Percentiles rank a stretch among this genome's conserved stretches.
Conservation (phyloP, 2,888 invertebrate species). For the Drosophila pseudotakahashii region DNA sequence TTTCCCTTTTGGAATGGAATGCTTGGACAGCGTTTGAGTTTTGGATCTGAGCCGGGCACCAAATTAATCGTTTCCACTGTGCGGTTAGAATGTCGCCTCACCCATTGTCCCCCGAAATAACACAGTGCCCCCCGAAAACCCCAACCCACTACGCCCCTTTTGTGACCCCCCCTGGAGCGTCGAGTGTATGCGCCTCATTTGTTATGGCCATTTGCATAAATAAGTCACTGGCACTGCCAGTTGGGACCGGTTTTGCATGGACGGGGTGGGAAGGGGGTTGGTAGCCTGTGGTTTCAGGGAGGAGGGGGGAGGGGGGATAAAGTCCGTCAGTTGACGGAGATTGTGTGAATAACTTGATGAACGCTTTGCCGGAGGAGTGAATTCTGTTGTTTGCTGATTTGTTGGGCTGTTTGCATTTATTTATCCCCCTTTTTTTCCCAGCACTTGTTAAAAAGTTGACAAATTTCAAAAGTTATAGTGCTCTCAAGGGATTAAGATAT, state of each 20-base stretch:
- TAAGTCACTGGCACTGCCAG: conserved; percentile 72
- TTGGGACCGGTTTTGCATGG: conserved; percentile 47
- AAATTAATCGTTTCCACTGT: conserved; percentile 77
- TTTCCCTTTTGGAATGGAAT: conserved; percentile 34
- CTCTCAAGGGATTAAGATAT: conserved; percentile 18
- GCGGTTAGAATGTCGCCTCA: conserved; percentile 51
- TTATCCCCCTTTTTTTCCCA: conserved; percentile 7
- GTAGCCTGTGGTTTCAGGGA: neutral
- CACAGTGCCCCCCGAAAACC: neutral
- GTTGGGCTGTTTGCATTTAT: conserved; percentile 29
- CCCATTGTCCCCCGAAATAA: conserved; percentile 4
- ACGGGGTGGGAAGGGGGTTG: neutral
- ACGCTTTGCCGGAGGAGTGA: conserved; percentile 44
- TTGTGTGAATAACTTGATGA: conserved; percentile 78
- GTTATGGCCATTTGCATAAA: conserved; percentile 80
- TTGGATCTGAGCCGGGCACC: conserved; percentile 42
- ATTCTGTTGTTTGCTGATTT: conserved; percentile 25
- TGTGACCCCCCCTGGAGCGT: conserved; percentile 8
- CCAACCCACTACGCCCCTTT: neutral
- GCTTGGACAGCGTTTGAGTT: conserved; percentile 35
- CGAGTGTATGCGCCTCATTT: conserved; percentile 70
- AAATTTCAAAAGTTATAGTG: conserved; percentile 35
- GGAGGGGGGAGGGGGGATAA: neutral
- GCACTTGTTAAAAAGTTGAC: conserved; percentile 37
- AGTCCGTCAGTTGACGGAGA: conserved; percentile 48